Percentiles rank a stretch among this genome's conserved stretches.
Evolutionary conservation across 2,888 invertebrate genomes (phyloP).

Genomic region (Cybosia mesomella): DNA sequence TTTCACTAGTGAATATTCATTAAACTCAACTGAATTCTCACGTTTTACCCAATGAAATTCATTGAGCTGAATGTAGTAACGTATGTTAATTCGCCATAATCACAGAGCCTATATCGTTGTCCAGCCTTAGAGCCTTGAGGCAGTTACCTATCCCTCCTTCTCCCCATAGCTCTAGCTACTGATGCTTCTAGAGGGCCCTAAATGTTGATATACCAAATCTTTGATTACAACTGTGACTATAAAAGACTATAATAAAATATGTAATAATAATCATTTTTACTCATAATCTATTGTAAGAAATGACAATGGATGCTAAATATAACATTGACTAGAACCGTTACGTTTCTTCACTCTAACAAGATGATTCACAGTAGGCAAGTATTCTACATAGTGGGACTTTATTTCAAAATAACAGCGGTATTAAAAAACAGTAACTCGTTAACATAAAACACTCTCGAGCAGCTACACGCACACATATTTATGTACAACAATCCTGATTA

Average conservation of each 20-base stretch:
- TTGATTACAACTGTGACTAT: neutral
- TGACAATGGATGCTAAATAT: neutral
- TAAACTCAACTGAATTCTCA: neutral
- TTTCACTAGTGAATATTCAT: neutral
- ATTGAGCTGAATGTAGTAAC: neutral
- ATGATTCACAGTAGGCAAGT: conserved; percentile 8
- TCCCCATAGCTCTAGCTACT: neutral
- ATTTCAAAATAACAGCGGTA: conserved; percentile 4
- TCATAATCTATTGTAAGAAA: neutral
- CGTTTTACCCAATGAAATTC: neutral
- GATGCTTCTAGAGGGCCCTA: neutral
- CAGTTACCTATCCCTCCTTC: too few relatives aligned
- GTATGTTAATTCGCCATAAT: neutral
- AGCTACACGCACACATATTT: neutral
- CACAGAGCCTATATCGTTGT: too few relatives aligned
- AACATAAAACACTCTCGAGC: neutral
- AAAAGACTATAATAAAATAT: neutral
- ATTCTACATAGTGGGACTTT: neutral
- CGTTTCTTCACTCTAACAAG: neutral
- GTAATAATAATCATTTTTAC: neutral
- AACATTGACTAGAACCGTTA: conserved; percentile 1
- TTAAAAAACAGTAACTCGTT: neutral
- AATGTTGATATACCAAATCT: neutral
- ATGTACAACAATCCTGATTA: neutral
- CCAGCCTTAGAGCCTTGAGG: too few relatives aligned